Evolutionary conservation across 2,113 vertebrate species (phyloP).

Genomic region (Xenus cinereus): DNA sequence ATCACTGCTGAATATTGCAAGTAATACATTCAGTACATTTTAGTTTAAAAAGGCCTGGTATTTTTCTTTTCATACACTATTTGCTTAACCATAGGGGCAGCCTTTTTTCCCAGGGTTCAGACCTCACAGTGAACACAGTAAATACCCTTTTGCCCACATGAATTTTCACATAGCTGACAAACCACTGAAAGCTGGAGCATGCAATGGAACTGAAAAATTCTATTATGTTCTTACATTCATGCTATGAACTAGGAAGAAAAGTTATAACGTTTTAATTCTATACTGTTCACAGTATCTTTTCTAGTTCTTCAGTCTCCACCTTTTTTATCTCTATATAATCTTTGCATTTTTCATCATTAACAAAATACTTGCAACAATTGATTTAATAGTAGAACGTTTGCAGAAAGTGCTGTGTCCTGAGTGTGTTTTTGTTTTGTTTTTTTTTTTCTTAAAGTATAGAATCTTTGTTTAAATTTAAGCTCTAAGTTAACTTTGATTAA

Average conservation of each 20-base stretch:
- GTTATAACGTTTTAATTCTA: not conserved
- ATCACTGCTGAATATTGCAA: not conserved
- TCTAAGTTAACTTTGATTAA: not conserved
- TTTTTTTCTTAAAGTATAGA: not conserved
- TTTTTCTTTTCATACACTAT: not conserved
- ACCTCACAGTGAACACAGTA: not conserved
- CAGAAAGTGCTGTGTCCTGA: not conserved
- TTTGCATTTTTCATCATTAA: not conserved
- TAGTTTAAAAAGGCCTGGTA: not conserved
- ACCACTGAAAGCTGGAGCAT: not conserved
- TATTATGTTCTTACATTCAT: not conserved
- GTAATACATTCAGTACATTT: not conserved
- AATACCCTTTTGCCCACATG: not conserved
- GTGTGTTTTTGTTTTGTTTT: too few species aligned
- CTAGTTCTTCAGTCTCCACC: not conserved
- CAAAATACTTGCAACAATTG: not conserved
- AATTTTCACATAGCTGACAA: not conserved
- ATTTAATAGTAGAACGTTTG: not conserved
- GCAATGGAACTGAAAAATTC: not conserved
- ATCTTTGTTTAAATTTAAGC: not conserved
- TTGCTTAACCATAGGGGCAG: not conserved
- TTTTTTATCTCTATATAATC: not conserved
- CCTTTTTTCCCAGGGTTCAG: not conserved
- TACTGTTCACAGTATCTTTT: not conserved
- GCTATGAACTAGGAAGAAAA: not conserved